Conservation (phyloP, 2,888 invertebrate species). For the Petrophora chlorosata region DNA sequence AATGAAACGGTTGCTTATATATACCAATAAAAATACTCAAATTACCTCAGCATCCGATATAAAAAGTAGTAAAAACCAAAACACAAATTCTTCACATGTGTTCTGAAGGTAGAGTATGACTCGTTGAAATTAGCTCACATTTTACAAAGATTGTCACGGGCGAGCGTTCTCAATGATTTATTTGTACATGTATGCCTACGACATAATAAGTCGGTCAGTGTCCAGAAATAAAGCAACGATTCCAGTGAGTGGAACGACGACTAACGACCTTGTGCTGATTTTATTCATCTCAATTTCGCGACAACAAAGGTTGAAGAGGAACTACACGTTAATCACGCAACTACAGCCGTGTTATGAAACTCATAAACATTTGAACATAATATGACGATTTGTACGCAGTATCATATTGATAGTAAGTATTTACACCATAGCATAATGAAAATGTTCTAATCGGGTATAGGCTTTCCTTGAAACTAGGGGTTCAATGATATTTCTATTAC, state of each 20-base stretch:
- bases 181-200: slow-evolving; percentile 33
- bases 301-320: slow-evolving; percentile 14
- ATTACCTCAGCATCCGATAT: neutral
- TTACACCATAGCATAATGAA: too few relatives aligned
- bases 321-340: neutral
- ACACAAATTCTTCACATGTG: slow-evolving; percentile 12
- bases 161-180: slow-evolving; percentile 44
- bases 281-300: slow-evolving; percentile 45
- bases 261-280: slow-evolving; percentile 59
- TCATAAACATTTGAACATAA: too few relatives aligned
- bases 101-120: slow-evolving; percentile 29
- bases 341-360: too few relatives aligned
- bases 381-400: too few relatives aligned
- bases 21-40: neutral
- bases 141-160: slow-evolving; percentile 39
- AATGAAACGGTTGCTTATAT: too few relatives aligned
- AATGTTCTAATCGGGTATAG: too few relatives aligned
- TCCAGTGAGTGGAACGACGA: slow-evolving; percentile 50
- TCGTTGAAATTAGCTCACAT: slow-evolving; percentile 18
- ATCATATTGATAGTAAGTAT: too few relatives aligned
- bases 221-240: slow-evolving; percentile 48
- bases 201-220: slow-evolving; percentile 44
- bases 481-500: too few relatives aligned
- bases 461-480: too few relatives aligned
- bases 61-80: slow-evolving; percentile 13